These are phyloP conservation scores for Antigone vipio DNA, from an alignment of 2,113 vertebrate genomes.

Conservation along the genomic window DNA sequence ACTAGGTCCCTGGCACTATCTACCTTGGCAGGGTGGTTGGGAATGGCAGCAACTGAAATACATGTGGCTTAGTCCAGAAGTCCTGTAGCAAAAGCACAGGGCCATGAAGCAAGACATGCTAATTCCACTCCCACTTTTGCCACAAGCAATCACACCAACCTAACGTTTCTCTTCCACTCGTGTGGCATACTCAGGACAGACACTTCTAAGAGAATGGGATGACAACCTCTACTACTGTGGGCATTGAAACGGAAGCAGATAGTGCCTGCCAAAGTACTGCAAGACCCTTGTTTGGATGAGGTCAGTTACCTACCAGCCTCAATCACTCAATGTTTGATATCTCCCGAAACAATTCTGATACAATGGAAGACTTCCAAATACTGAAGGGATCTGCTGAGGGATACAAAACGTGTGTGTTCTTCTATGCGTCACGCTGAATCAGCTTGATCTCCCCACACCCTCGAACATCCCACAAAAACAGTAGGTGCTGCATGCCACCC, in stretches of 20 bases:
- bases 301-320: not conserved
- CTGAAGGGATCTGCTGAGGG: conserved; percentile 6
- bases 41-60: not conserved
- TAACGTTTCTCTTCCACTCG: not conserved
- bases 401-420: not conserved
- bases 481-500: conserved; percentile 33
- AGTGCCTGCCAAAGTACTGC: not conserved
- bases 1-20: not conserved
- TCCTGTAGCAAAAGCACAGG: not conserved
- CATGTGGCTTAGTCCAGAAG: not conserved
- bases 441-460: conserved; percentile 61
- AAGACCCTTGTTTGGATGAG: not conserved
- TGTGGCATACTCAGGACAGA: not conserved
- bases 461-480: conserved; percentile 45
- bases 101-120: not conserved
- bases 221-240: not conserved
- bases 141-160: not conserved
- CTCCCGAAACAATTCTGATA: not conserved
- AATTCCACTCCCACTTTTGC: not conserved
- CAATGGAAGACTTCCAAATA: not conserved
- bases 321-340: not conserved
- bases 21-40: not conserved
- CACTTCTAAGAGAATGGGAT: not conserved
- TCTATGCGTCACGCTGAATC: conserved; percentile 38
- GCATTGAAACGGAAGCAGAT: not conserved